Base-by-base conservation (phyloP, 2,113 vertebrate species). In the Parotia lawesii region DNA sequence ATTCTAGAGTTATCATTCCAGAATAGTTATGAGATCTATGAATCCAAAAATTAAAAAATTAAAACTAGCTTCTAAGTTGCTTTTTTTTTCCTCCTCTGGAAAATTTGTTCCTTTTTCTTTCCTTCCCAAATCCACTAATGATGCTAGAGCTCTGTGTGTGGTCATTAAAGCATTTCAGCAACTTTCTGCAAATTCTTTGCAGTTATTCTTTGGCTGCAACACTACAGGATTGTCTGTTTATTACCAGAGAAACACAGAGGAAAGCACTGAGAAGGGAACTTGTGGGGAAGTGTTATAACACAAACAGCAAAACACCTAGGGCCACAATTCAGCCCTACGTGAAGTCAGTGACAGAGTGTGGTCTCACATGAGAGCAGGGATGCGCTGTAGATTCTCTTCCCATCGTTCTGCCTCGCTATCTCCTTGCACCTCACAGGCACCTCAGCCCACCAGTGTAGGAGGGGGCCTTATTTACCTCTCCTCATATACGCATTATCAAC, bases 121-220 rank as follows among this genome's bases (percentile, higher is more conserved):
- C 1, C 29, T 79, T 72, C 38, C 33, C 35, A 79, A 74, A 76
- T 62, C 38, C 35, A 61, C 62, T 57, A 87, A 73, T 1, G 9
- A 70, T 37, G 21, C 24, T 67, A 79, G 53, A 89, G 23, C 73
- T 90, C 58, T 87, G 62, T 96, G 94, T 94, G 91, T 91, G 89
- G 95, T 61, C 91, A 92, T 87, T 73, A 91, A 62, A 85, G 17
- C 54, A 58, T 66, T 94, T 87, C 70, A 96, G 42, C 74, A 93
- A 91, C 45, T 78, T 92, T 93, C 77, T 89, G 25, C 42, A 69
- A 91, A 70, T 70, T 38, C 77, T 89, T 93, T 33, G 48, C 60
- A 40, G 65, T 89, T 85, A 75, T 61, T 91, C 66, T 91, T 89
- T 87, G 77, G 45, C 81, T 89, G 25, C 15, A 13, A n/a, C 37